phyloP scores from a whole-genome alignment of 1,140 invertebrate species.

The Pogonomyrmex barbatus region DNA sequence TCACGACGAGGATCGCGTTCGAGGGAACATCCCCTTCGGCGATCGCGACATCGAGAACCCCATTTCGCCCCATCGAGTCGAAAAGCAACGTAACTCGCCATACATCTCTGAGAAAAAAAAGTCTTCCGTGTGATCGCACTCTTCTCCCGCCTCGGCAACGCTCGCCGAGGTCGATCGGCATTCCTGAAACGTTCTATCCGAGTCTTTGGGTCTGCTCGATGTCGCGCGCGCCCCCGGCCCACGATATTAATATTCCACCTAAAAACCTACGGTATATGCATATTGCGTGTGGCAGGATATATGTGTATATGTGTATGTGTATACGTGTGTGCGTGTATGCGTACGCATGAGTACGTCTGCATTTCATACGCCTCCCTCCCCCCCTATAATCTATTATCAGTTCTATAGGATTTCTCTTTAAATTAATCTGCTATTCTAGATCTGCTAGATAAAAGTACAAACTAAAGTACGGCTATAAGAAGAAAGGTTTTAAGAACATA shows the following conservation, averaged over 20 bases:
- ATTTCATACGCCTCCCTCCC: not conserved
- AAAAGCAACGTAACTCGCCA: constrained; percentile 84
- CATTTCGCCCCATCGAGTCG: constrained; percentile 81
- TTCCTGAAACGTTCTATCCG: constrained; percentile 85
- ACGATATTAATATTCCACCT: constrained; percentile 24
- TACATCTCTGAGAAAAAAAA: constrained; percentile 76
- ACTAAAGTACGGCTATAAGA: constrained; percentile 18
- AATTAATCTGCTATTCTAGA: constrained; percentile 35
- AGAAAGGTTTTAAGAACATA: not conserved
- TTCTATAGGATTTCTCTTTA: constrained; percentile 33
- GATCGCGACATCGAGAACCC: constrained; percentile 29
- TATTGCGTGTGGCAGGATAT: not conserved
- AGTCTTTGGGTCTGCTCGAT: constrained; percentile 79
- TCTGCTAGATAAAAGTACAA: not conserved
- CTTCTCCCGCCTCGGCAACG: constrained; percentile 16
- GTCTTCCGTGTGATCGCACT: constrained; percentile 48
- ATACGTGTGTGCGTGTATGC: not conserved
- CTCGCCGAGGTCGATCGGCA: constrained; percentile 63
- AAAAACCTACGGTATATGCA: not conserved
- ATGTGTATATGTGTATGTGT: not conserved
- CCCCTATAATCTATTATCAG: constrained; percentile 37
- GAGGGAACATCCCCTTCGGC: not conserved
- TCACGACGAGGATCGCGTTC: constrained; percentile 27
- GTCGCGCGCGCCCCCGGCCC: constrained; percentile 8
- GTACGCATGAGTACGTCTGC: not conserved